Base-by-base conservation (phyloP, 2,113 vertebrate genomes). In the Hymenochirus boettgeri region DNA sequence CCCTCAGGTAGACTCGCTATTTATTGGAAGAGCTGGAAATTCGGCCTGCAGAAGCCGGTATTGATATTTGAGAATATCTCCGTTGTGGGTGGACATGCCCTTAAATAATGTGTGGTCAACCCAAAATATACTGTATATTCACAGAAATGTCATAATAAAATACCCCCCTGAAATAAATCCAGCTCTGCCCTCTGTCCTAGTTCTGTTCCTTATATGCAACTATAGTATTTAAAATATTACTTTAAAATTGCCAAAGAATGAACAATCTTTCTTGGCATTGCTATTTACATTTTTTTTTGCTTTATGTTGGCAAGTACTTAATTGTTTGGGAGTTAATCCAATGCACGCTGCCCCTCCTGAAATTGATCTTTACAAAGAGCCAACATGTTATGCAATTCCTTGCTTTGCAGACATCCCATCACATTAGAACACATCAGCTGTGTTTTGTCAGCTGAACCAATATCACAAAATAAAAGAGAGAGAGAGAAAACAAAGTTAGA, bases 251-350 rank as follows among this genome's bases (percentile, higher is more conserved):
- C 80, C 79, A 78, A 80, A 55, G 73, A 76, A 71, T 65, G 67
- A 74, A 64, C 57, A 72, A 67, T 12, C 54, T 80, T 81, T 66
- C 10, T 74, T 82, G 73, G 71, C 64, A 47, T 54, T 57, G 71
- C 0, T 1, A 35, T 35, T 35, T 35, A 3, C 5, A 6, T 42
- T 42, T 7, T 73, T 71, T 76, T 80, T 78, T 57, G 39, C 72
- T 82, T 84, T 65, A 46, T 50, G 11, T 74, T 81, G 78, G 76
- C 73, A 77, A 71, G 72, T 73, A 69, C 74, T 72, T 74, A 73
- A 77, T 79, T 80, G 62, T 76, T 82, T 75, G 76, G 74, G 69
- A 80, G 23, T 66, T 51, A 72, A 57, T 79, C 77, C 75, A 82
- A 71, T 1, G 1, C 65, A 77, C 70, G 65, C 69, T 75, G 75